Evolutionary conservation across 2,888 invertebrate species (phyloP), one percentile per base, ranked within the genome.

Genomic region (Aleiodes testaceus): DNA sequence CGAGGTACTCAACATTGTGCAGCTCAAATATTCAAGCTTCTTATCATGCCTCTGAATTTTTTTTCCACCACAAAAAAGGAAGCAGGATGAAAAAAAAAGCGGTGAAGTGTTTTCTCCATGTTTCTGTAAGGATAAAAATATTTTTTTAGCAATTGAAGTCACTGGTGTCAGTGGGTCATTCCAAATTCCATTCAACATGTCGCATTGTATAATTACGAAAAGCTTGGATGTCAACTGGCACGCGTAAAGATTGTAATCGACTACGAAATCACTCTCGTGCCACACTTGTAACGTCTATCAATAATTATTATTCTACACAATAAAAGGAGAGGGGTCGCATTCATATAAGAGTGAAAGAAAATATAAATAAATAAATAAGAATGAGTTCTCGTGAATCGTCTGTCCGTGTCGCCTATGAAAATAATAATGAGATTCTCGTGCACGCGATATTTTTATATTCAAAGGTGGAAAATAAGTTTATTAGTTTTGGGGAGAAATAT

Each of bases 11-110:
- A 36, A 18, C 66, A 14, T 53, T 80, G 81, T 82, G 66, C 75
- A 82, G 83, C 82, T 82, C 83, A 83, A 81, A 80, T 82, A 81
- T 80, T 84, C 75, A 79, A 78, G 69, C 55, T 75, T 75, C 82
- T 83, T 82, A 83, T 83, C 83, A 80, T 78, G 77, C 72, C 44
- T 45, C 14, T 42, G 18, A 16, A 52, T 26, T 30, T 59, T 42
- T n/a, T 36, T 14, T 22, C 2, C 22, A 26, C 4, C 26, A 26
- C 3, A 2, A 26, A 26, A 26, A 26, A 26, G 22, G 1, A n/a
- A n/a, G 26, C 26, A 2, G 4, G 3, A 26, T 26, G 26, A 3
- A 26, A 2, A 26, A 26, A 26, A 26, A 26, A 26, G 26, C 1
- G 3, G 26, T 26, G 4, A 26, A 26, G 1, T 26, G 26, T 2